Evolutionary conservation across 2,888 invertebrate genomes (phyloP), one percentile per base, ranked within the genome.

Genomic region (Cataglyphis albicans): DNA sequence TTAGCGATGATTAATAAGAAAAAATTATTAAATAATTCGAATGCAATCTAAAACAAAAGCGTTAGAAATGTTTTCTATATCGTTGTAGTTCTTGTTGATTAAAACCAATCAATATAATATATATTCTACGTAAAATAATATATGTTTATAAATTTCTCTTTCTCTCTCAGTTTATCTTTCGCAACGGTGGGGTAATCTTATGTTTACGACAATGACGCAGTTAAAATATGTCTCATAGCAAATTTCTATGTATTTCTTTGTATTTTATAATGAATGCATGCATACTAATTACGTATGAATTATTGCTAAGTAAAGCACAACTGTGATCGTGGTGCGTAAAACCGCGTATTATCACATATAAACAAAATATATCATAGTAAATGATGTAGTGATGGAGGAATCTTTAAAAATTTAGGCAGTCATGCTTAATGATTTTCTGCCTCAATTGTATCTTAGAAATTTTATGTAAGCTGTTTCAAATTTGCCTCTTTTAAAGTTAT

Each of bases 11-110:
- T 41, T 76, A 5, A 41, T 55, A 41, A n/a, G 1, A 21, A 76
- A 65, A 76, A 41, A 59, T 78, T 68, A 59, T 78, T 68, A 68
- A 57, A 67, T 68, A 78, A 78, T 78, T 55, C 44, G 18, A 57
- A 55, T 55, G 15, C 5, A 12, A 52, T 59, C 29, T 44, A 44
- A 76, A 48, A 64, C n/a, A 25, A 76, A 76, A 78, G 32, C 21
- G 4, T 25, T 55, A 65, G 38, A 64, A 65, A 78, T 63, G 29
- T 55, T 57, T 3, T 55, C 29, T 65, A 67, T 10, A 32, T 10
- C 6, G 4, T n/a, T 78, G 52, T 44, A 78, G 44, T 78, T 44
- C 32, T 78, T 18, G 35, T 68, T 68, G 15, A 68, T 59, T 29
- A 44, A 57, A 21, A 67, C n/a, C 41, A 10, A 68, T 41, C 32